Evolutionary conservation across 1,140 invertebrate genomes (phyloP), one percentile per base, ranked within the genome.

Genomic region (Polypedilum pembai): DNA sequence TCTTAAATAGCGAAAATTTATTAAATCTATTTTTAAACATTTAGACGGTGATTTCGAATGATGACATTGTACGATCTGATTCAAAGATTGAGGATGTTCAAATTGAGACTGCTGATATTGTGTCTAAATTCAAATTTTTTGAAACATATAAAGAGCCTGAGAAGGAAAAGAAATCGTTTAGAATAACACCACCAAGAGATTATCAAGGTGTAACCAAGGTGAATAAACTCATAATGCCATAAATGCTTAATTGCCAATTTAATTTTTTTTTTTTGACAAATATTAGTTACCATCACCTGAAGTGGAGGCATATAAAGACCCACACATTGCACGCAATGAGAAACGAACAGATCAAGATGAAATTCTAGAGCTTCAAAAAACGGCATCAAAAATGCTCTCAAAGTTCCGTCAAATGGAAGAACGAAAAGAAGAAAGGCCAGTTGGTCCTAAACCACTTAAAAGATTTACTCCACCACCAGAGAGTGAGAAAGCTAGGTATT

Each of bases 381-480:
- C 92, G 0, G 89, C 94, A 0, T 88, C 88, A 7, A 89, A 90
- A 77, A 94, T 95, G 91, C 86, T 95, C 24, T 88, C 86, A 69
- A 90, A 93, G 75, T 96, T 96, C 85, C 87, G 92, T 12, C 91
- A 94, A 82, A 88, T 96, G 87, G 93, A 95, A 82, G 88, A 91
- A 77, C 87, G 89, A 75, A 84, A 85, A 12, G 80, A 83, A 41
- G 85, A 86, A 75, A 86, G 88, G 40, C 85, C 87, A 41, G 40
- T 2, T 73, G 88, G 88, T 21, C 92, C 88, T 0, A 94, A 93
- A 80, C 93, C 93, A 0, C 80, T 95, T 74, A 95, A 95, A 81
- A 84, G 93, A 18, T 95, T 95, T 80, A 95, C 94, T 3, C 94
- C 94, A 2, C 94, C 93, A 0, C 91, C 92, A 0, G 91, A 93